Base-by-base conservation (phyloP, 1,140 invertebrate genomes). In the Scaptodrosophila lebanonensis region DNA sequence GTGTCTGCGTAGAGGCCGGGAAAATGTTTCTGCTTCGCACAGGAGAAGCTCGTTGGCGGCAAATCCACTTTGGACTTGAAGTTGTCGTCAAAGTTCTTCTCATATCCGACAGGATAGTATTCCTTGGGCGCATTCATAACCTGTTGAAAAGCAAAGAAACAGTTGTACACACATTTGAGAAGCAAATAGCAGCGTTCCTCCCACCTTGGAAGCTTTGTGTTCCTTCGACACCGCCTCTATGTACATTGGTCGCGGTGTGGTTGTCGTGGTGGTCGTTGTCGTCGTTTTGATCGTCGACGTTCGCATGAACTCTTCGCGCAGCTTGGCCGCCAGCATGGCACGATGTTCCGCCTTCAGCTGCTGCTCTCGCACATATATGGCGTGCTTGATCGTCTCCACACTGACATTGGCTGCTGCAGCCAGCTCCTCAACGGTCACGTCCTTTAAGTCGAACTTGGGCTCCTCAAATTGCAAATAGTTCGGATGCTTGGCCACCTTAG, bases 61-160 rank as follows among this genome's bases (percentile, higher is more conserved):
- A 95, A 86, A 66, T 95, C 94, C 0, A 95, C 94, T 63, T 93
- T 92, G 6, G 93, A 93, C 16, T 92, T 91, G 77, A 95, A 95
- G 70, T 95, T 93, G 58, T 95, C 94, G 61, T 95, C 94, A 65
- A 94, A 95, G 69, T 95, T 94, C 86, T 95, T 95, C 68, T 95
- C 93, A 63, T 95, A 95, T 5, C 92, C 92, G 4, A 94, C 92
- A 0, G 95, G 94, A 83, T 95, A 95, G 84, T 95, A 96, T 73
- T 95, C 94, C 25, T 92, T 91, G 0, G 95, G 95, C 0, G 95
- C 94, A 82, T 96, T 96, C 93, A 95, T 95, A 0, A 96, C 94
- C 88, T 95, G 20, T 2, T 0, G 2, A 36, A 1, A 15, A 7
- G 18, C 5, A 20, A 32, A 27, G 32, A 8, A 1, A 13, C n/a